These are phyloP conservation scores for Drosophila maculinotata DNA, from an alignment of 2,888 invertebrate species.

Conservation along the genomic window DNA sequence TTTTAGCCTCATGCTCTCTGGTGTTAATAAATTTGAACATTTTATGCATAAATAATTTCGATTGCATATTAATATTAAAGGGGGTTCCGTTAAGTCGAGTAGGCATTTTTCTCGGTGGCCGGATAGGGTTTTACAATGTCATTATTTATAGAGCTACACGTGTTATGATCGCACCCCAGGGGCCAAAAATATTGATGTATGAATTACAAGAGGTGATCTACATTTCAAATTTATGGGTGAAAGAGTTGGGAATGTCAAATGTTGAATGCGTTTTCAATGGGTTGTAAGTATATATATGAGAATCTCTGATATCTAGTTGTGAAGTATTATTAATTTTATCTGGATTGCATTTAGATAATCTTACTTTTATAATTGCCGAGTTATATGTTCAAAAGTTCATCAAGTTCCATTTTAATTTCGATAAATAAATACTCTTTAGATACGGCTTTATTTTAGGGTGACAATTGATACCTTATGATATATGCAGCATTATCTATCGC, in stretches of 20 bases:
- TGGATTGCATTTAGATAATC: no score
- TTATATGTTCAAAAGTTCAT: no score
- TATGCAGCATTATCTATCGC: slow-evolving; percentile 17
- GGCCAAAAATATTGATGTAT: slow-evolving; percentile 50
- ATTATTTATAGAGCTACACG: slow-evolving; percentile 72
- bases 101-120: slow-evolving; percentile 41
- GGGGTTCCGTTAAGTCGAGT: slow-evolving; percentile 28
- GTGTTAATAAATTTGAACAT: slow-evolving; percentile 73
- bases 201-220: slow-evolving; percentile 40
- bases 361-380: no score
- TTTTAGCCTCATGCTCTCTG: slow-evolving; percentile 31
- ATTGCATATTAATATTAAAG: slow-evolving; percentile 69
- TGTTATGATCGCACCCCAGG: slow-evolving; percentile 73
- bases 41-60: slow-evolving; percentile 75
- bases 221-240: slow-evolving; percentile 50
- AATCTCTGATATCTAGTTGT: no score
- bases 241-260: slow-evolving; percentile 42
- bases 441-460: background rate
- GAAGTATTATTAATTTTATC: no score
- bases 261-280: slow-evolving; percentile 31
- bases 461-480: slow-evolving; percentile 27
- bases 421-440: no score
- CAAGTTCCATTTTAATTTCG: no score
- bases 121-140: slow-evolving; percentile 38
- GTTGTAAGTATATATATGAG: background rate